Base-by-base conservation (phyloP, 2,797 vertebrate species). In the Paratrypauchen microcephalus region DNA sequence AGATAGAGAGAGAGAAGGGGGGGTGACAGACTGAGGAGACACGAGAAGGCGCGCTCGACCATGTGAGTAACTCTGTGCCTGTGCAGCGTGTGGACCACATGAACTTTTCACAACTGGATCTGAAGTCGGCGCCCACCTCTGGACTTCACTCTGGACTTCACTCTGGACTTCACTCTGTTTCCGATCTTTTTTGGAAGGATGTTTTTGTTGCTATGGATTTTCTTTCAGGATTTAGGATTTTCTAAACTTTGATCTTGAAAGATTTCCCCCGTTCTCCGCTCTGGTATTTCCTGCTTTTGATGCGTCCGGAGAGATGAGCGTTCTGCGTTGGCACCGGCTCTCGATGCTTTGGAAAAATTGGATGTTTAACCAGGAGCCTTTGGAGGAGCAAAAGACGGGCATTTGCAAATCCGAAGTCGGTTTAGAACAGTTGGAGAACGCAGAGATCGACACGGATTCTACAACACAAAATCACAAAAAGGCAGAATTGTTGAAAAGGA, bases 341-440 rank as follows among this genome's bases (percentile, higher is more conserved):
- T 96, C 94, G 2, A 60, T 78, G 71, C 79, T 95, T 79, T 97
- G 95, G 95, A 96, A 93, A 91, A 95, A 89, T 85, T 97, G 95
- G 95, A 91, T 96, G 85, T 97, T 95, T 91, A 96, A 95, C 91
- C 94, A 96, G 85, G 92, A 96, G 72, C 86, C 88, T 15, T 59
- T 19, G 66, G 84, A 86, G 19, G 80, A 85, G 64, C 86, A 85
- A 61, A 84, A 67, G 62, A 71, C 19, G 58, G 73, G 72, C 63
- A 70, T 69, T 50, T 19, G 73, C 36, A 77, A 83, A 39, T 32
- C 52, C 57, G 71, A 75, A 63, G 15, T 24, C 4, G 69, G 9
- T 8, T 18, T 21, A 2, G 72, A 67, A 8, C 18, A 2, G 11
- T 47, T 58, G 75, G 81, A 86, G 67, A 73, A 64, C 3, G 59